phyloP scores from a whole-genome alignment of 2,113 vertebrate genomes.

The Glaucidium brasilianum region DNA sequence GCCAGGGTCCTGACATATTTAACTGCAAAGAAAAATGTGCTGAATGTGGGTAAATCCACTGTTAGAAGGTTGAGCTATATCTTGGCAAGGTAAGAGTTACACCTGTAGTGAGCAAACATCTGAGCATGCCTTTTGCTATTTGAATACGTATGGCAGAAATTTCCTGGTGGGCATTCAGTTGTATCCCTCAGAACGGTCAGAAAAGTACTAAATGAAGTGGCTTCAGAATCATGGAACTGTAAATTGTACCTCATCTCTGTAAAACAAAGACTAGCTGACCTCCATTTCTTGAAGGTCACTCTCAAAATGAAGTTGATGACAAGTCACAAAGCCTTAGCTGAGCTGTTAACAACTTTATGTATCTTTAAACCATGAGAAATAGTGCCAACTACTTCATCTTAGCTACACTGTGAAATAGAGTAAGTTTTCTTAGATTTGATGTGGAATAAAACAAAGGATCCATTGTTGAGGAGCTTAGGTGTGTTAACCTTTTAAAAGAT shows the following conservation, averaged over 20 bases:
- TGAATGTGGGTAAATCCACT: not conserved
- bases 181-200: not conserved
- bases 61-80: not conserved
- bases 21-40: not conserved
- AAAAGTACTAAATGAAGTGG: not conserved
- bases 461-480: not conserved
- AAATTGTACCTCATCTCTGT: not conserved
- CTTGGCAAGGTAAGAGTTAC: not conserved
- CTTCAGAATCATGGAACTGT: not conserved
- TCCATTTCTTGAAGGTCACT: not conserved
- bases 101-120: not conserved
- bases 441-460: not conserved
- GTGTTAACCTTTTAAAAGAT: not conserved
- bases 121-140: rapidly evolving
- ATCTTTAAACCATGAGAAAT: not conserved
- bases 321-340: not conserved
- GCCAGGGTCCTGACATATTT: not conserved
- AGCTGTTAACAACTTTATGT: not conserved
- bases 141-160: not conserved
- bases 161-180: not conserved
- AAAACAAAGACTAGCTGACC: not conserved
- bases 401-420: not conserved
- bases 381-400: not conserved
- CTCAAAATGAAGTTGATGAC: not conserved
- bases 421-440: rapidly evolving